phyloP scores from a whole-genome alignment of 2,888 invertebrate genomes.

The Ochropleura plecta region DNA sequence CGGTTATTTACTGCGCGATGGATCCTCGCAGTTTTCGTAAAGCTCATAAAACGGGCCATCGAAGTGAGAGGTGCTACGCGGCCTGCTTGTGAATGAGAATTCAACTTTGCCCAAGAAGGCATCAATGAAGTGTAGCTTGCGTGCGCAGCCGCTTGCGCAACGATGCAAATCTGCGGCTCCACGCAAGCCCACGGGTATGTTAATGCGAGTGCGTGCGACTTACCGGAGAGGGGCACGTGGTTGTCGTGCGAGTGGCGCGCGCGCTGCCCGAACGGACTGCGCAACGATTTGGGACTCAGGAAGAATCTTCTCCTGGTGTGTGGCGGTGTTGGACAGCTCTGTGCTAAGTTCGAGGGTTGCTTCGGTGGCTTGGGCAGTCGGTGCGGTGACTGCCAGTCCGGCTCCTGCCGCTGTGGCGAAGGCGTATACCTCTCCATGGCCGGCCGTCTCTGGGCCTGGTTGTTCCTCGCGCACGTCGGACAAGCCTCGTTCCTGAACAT shows the following conservation, averaged over 20 bases:
- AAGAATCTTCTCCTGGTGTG: conserved; percentile 94
- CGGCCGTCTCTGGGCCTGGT: conserved; percentile 81
- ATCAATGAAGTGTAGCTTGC: conserved; percentile 81
- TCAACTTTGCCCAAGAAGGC: conserved; percentile 76
- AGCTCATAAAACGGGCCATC: conserved; percentile 69
- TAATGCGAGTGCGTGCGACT: conserved; percentile 73
- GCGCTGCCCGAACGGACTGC: conserved; percentile 93
- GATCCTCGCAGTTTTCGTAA: conserved; percentile 77
- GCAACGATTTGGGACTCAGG: conserved; percentile 94
- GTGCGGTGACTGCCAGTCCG: conserved; percentile 89
- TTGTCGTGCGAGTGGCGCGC: conserved; percentile 90
- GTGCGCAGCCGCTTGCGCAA: conserved; percentile 77
- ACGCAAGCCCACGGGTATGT: conserved; percentile 68
- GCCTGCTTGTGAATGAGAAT: conserved; percentile 79
- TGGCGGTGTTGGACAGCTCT: conserved; percentile 96
- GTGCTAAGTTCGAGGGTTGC: conserved; percentile 87
- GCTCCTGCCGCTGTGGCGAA: conserved; percentile 84
- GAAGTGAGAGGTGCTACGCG: conserved; percentile 76
- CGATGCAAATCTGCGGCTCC: conserved; percentile 78
- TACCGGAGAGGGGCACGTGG: conserved; percentile 94
- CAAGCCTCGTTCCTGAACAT: conserved; percentile 98
- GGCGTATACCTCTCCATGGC: conserved; percentile 87
- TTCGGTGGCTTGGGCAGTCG: conserved; percentile 92
- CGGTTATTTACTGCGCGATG: conserved; percentile 80
- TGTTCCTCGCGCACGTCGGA: conserved; percentile 93